phyloP scores from a whole-genome alignment of 2,797 vertebrate species.

The Rhyacichthys aspro region DNA sequence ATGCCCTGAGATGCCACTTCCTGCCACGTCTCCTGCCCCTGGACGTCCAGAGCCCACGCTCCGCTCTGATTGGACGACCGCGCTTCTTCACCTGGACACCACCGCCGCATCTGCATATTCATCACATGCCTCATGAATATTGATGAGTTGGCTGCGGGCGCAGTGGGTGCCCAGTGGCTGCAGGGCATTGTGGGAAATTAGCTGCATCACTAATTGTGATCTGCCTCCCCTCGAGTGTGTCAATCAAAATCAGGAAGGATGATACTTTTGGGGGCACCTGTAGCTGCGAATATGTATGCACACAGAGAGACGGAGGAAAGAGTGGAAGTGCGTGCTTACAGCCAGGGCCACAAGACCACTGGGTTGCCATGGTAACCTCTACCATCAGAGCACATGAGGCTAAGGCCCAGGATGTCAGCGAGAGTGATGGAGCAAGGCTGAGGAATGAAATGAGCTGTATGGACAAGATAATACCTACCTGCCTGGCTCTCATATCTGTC shows the following conservation, averaged over 20 bases:
- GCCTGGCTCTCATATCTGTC: slow-evolving; percentile 10
- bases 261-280: slow-evolving; percentile 79
- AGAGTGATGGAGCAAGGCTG: slow-evolving; percentile 63
- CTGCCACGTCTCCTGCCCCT: slow-evolving; percentile 37
- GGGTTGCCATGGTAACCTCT: slow-evolving; percentile 82
- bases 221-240: slow-evolving; percentile 74
- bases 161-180: slow-evolving; percentile 85
- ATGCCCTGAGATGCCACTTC: slow-evolving; percentile 40
- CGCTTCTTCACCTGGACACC: slow-evolving; percentile 78
- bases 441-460: slow-evolving; percentile 59
- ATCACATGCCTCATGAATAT: slow-evolving; percentile 83
- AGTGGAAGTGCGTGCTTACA: slow-evolving; percentile 51
- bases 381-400: slow-evolving; percentile 75
- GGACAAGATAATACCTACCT: slow-evolving; percentile 13
- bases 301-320: slow-evolving; percentile 47
- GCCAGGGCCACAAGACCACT: slow-evolving; percentile 78
- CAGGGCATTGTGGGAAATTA: slow-evolving; percentile 89
- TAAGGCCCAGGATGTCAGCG: slow-evolving; percentile 69
- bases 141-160: slow-evolving; percentile 77
- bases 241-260: slow-evolving; percentile 74
- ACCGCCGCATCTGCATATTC: slow-evolving; percentile 74
- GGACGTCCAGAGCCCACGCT: slow-evolving; percentile 15
- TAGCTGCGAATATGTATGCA: slow-evolving; percentile 75
- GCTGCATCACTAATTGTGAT: slow-evolving; percentile 86
- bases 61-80: slow-evolving; percentile 59